Conservation (phyloP, 2,113 vertebrate species). For the Speoplatyrhinus poulsoni region DNA sequence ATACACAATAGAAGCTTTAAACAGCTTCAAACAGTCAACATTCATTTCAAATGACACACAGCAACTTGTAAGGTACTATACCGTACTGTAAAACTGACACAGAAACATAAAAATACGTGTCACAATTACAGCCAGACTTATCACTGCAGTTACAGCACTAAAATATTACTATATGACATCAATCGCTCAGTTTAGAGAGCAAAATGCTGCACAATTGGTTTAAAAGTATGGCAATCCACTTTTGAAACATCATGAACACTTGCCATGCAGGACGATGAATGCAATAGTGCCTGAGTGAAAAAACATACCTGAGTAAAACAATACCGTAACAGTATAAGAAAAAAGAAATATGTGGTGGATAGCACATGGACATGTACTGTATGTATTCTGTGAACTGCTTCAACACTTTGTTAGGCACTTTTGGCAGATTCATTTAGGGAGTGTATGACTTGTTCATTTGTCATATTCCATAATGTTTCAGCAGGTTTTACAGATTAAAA, state of each 20-base stretch:
- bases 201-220: conserved; percentile 50
- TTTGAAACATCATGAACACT: conserved; percentile 45
- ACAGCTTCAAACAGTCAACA: conserved; percentile 63
- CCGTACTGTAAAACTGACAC: conserved; percentile 39
- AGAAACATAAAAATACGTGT: conserved; percentile 51
- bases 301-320: conserved; percentile 69
- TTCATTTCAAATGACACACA: conserved; percentile 65
- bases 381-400: conserved; percentile 41
- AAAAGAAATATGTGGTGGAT: conserved; percentile 13
- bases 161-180: conserved; percentile 54
- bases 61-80: conserved; percentile 58
- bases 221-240: conserved; percentile 32
- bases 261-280: conserved; percentile 55
- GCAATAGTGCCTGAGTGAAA: conserved; percentile 57
- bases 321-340: conserved; percentile 35
- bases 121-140: conserved; percentile 59
- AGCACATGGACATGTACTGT: conserved; percentile 1
- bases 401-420: conserved; percentile 74
- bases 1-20: conserved; percentile 59
- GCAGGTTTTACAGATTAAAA: too few relatives aligned
- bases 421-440: conserved; percentile 65
- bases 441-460: too few relatives aligned
- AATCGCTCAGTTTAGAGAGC: conserved; percentile 39
- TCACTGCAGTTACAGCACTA: conserved; percentile 63
- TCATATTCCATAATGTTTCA: too few relatives aligned